A percentile compares a stretch with the other conserved stretches of the same genome.
Evolutionary conservation across 2,797 vertebrate genomes (phyloP).

Genomic region (Pterois miles): DNA sequence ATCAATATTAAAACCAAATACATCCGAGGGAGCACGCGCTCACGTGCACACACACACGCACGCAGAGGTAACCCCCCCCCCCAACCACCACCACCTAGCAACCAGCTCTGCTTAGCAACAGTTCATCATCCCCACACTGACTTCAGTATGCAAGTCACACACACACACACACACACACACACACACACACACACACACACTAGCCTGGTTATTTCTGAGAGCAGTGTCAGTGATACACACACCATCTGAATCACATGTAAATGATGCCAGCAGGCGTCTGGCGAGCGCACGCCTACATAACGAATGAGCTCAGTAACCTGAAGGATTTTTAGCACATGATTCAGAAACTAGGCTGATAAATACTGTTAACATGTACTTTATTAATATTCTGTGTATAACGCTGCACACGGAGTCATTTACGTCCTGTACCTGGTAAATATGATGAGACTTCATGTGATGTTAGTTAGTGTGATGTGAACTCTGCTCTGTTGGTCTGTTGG

Average conservation of each 20-base stretch:
- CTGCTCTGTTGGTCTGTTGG: neutral
- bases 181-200: slow-evolving; percentile 10
- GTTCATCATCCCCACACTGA: slow-evolving; percentile 72
- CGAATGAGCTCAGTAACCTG: slow-evolving; percentile 3
- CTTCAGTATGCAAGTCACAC: slow-evolving; percentile 80
- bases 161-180: slow-evolving; percentile 31
- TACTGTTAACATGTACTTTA: neutral
- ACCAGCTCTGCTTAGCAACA: slow-evolving; percentile 84
- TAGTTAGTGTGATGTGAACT: neutral
- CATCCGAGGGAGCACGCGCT: slow-evolving; percentile 9
- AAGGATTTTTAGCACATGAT: slow-evolving; percentile 26
- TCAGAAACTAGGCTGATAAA: slow-evolving; percentile 4
- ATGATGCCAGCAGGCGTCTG: slow-evolving; percentile 30
- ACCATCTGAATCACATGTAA: slow-evolving; percentile 50
- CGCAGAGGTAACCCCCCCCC: slow-evolving; percentile 63
- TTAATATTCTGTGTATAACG: too few relatives aligned
- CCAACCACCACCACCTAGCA: slow-evolving; percentile 74
- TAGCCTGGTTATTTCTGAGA: slow-evolving; percentile 63
- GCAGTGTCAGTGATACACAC: slow-evolving; percentile 28
- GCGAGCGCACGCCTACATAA: slow-evolving; percentile 15
- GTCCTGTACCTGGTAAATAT: too few relatives aligned
- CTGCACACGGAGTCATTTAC: too few relatives aligned
- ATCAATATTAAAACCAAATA: slow-evolving; percentile 15
- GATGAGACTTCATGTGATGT: neutral
- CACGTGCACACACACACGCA: neutral